Percentiles rank a stretch among this genome's conserved stretches.
These are phyloP conservation scores for Gadus macrocephalus DNA, from an alignment of 2,113 vertebrate genomes.

Conservation along the genomic window DNA sequence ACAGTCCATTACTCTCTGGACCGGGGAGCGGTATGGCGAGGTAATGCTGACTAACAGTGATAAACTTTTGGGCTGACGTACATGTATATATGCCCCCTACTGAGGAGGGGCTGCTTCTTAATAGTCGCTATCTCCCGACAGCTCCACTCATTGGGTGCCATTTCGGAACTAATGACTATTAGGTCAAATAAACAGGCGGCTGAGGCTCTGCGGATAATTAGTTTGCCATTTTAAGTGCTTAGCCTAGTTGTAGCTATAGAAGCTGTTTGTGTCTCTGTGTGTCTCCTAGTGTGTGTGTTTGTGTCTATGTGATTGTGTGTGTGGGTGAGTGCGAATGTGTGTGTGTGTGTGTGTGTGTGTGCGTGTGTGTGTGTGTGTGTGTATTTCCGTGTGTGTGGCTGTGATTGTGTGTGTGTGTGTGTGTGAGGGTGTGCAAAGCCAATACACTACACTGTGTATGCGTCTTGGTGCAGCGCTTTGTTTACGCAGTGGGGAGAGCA, in stretches of 20 bases:
- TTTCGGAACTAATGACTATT: slow-evolving; percentile 34
- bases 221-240: not conserved
- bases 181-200: slow-evolving; percentile 32
- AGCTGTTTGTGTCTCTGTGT: no score
- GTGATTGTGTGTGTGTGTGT: no score
- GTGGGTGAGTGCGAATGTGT: no score
- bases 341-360: no score
- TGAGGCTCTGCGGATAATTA: slow-evolving; percentile 29
- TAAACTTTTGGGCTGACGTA: slow-evolving; percentile 52
- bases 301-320: no score
- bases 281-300: no score
- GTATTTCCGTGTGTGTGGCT: no score
- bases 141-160: slow-evolving; percentile 34
- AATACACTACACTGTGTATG: no score
- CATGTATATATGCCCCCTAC: not conserved
- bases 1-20: slow-evolving; percentile 55
- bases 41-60: slow-evolving; percentile 60
- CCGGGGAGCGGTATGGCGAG: slow-evolving; percentile 43
- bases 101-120: slow-evolving; percentile 33
- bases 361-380: no score
- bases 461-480: no score
- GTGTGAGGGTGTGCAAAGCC: no score
- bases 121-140: not conserved
- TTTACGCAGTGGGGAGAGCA: no score
- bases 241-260: not conserved